A percentile compares a stretch with the other conserved stretches of the same genome.
phyloP scores from a whole-genome alignment of 1,140 invertebrate genomes.

The Drosophila chauvacae region DNA sequence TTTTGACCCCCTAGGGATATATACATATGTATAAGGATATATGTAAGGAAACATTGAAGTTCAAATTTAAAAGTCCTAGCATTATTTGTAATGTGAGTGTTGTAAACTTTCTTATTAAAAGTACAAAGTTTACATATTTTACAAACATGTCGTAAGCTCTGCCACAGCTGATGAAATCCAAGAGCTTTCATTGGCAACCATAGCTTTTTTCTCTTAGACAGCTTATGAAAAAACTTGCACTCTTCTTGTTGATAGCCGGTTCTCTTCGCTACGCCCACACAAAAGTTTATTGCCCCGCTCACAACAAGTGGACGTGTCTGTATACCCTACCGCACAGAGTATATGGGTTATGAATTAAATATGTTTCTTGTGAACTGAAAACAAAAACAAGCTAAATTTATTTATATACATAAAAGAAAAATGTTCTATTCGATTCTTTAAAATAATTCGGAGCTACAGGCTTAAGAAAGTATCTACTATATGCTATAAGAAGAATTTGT shows the following conservation, averaged over 20 bases:
- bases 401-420: not conserved
- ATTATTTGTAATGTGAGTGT: slow-evolving; percentile 11
- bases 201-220: slow-evolving; percentile 9
- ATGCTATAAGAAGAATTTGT: too few relatives aligned
- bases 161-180: slow-evolving; percentile 9
- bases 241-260: slow-evolving; percentile 16
- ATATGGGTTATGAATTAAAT: not conserved
- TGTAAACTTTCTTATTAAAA: slow-evolving; percentile 43
- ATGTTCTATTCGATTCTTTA: too few relatives aligned
- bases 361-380: not conserved
- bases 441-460: too few relatives aligned
- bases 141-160: slow-evolving; percentile 32
- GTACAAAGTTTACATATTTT: slow-evolving; percentile 13
- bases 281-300: slow-evolving; percentile 72
- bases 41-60: not conserved
- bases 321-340: slow-evolving; percentile 12
- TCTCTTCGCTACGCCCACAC: slow-evolving; percentile 66
- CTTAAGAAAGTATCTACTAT: too few relatives aligned
- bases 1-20: slow-evolving; percentile 7
- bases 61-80: slow-evolving; percentile 20
- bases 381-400: not conserved
- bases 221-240: slow-evolving; percentile 5
- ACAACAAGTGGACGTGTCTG: slow-evolving; percentile 52
- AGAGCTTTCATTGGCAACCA: slow-evolving; percentile 1
- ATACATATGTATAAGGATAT: too few relatives aligned